phyloP scores from a whole-genome alignment of 1,140 invertebrate species.

The Pantala flavescens region DNA sequence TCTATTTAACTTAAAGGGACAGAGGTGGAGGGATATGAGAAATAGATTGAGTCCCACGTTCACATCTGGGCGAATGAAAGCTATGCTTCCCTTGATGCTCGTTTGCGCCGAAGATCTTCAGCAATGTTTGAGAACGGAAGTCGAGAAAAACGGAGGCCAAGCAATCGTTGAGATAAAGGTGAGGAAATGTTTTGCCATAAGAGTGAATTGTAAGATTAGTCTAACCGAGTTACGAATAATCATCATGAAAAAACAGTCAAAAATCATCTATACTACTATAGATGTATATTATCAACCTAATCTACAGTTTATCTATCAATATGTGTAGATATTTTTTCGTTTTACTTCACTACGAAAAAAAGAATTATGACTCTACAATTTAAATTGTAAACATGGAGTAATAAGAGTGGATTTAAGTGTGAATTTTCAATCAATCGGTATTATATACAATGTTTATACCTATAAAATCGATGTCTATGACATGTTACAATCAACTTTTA shows the following conservation, averaged over 20 bases:
- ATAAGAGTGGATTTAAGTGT: too few relatives aligned
- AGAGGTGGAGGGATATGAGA: slow-evolving; percentile 1
- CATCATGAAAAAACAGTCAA: too few relatives aligned
- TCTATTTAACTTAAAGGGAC: neutral
- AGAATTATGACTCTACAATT: too few relatives aligned
- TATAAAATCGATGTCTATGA: too few relatives aligned
- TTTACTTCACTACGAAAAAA: too few relatives aligned
- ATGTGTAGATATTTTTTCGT: too few relatives aligned
- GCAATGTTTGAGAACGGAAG: neutral
- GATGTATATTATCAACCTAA: neutral
- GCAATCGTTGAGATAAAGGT: neutral
- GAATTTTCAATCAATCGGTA: too few relatives aligned
- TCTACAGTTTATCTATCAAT: slow-evolving; percentile 2
- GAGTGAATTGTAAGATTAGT: neutral
- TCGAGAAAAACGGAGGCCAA: neutral
- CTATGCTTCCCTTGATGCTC: neutral
- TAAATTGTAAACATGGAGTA: too few relatives aligned
- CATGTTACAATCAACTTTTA: too few relatives aligned
- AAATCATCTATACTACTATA: neutral
- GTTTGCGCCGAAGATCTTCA: neutral
- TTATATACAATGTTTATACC: too few relatives aligned
- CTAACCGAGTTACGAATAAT: too few relatives aligned
- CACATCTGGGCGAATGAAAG: neutral
- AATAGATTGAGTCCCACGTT: slow-evolving; percentile 2
- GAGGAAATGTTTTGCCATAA: neutral